Evolutionary conservation across 1,140 invertebrate genomes (phyloP), one percentile per base, ranked within the genome.

Genomic region (Druon quercuslanigerum): DNA sequence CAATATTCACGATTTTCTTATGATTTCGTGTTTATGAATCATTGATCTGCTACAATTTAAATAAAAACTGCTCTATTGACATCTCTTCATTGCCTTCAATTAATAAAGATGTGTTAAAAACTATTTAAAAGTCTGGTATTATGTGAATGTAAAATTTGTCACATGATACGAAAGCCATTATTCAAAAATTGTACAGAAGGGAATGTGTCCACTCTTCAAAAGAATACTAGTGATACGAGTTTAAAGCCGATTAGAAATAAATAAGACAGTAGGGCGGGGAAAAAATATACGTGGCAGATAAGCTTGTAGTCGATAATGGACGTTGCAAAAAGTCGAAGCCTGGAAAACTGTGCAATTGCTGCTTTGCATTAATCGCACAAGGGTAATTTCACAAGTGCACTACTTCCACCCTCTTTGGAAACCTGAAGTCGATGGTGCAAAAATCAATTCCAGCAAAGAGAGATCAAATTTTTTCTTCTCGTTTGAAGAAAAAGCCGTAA

Each of bases 81-180:
- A 25, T 25, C 20, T 25, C 20, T 25, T 25, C 1, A 25, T 25
- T 25, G 20, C 20, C 20, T 25, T 25, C 20, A 25, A 25, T 25
- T 25, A 3, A 25, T 25, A 25, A 25, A 25, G 20, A 25, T 25
- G 20, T 25, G 20, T 1, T 25, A 25, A 25, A 25, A 25, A 25
- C 20, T 25, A 25, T 25, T 3, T 25, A 66, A 14, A 40, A 66
- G 57, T 66, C 40, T 25, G 33, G 7, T 40, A 40, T 2, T 14
- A 66, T 66, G 57, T 33, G 33, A 14, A 40, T 66, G 57, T 66
- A 60, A 60, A 60, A 66, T 66, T 66, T 66, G 33, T 66, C 25
- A 40, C 14, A 25, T 66, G 46, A 3, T 33, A 66, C 33, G 57
- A 66, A 25, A 66, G 40, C 57, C 57, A 40, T 33, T 66, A 7